Evolutionary conservation across 1,140 invertebrate species (phyloP), one percentile per base, ranked within the genome.

Genomic region (Ceratosolen solmsi): DNA sequence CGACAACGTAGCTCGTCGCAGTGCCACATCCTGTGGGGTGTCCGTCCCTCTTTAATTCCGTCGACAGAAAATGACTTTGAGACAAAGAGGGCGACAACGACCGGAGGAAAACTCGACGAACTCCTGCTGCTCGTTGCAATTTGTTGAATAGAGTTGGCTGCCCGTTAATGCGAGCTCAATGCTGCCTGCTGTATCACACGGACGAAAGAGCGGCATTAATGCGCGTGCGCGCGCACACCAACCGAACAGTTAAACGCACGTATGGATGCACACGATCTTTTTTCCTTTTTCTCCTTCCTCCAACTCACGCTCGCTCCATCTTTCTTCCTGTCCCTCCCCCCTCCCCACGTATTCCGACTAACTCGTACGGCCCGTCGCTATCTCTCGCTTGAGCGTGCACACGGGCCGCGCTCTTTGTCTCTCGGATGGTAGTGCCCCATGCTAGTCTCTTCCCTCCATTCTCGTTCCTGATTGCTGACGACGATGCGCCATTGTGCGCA

Each of bases 261-360:
- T 49, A 36, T 8, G 51, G 4, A 54, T 54, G 17, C 49, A 49
- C 46, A 22, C 71, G 22, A 49, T 73, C 49, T 54, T 51, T 54
- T 49, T 72, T 25, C 46, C 36, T 72, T 51, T 68, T 30, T 68
- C 63, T 38, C 30, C 27, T 33, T 25, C 25, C 4, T 3, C 58
- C 58, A 4, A 4, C 58, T 30, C 58, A 1, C 25, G 5, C 58
- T 38, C 63, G 33, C 33, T 17, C 9, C 27, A 5, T 71, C 20
- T 71, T 38, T 71, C 68, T 71, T 5, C 46, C 68, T 71, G 49
- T 49, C 75, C 36, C 75, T 54, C 25, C 54, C 63, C 33, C 46
- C 13, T 13, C 27, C 15, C 8, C 27, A n/a, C 41, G 41, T 27
- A 2, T 58, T 11, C 86, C 86, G 13, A 4, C 71, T 36, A 15